Base-by-base conservation (phyloP, 2,113 vertebrate genomes). In the Pao palembangensis region DNA sequence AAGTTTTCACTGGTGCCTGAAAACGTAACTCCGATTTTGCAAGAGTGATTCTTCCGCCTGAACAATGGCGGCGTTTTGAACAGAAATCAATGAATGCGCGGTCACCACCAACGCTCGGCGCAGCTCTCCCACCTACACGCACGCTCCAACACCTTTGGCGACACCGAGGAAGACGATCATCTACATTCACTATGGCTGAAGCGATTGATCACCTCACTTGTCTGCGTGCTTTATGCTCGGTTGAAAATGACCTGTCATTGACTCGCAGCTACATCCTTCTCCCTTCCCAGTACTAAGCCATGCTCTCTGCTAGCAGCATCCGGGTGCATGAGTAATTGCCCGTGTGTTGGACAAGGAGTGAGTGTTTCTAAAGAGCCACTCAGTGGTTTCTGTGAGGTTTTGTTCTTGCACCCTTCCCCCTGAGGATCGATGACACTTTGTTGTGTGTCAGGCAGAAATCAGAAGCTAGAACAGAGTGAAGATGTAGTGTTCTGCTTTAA, bases 161-260 rank as follows among this genome's bases (percentile, higher is more conserved):
- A 81, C 71, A 55, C 72, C 62, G 55, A 44, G 38, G 57, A 82
- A 69, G 71, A 67, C 71, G 70, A 62, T 54, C 91, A 92, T 88
- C 89, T 80, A 76, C 89, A 84, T 85, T 89, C 84, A 88, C 82
- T 82, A 88, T 90, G 80, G 75, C 87, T 90, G 86, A 80, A 90
- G 84, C 88, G 90, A 95, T 84, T 92, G 90, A 94, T 89, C 78
- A 67, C 73, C 88, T 81, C 82, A 85, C 74, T 77, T 38, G 55
- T 67, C 85, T 76, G 67, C 23, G 61, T 25, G 28, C 77, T 61
- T 58, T 62, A 25, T 55, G 71, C 80, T 54, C 75, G 76, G 81
- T 87, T 82, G 85, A 89, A 93, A 93, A 95, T 91, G 87, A 90
- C 86, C 85, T 91, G 91, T 89, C 89, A 90, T 92, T 92, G 92